Evolutionary conservation across 2,113 vertebrate genomes (phyloP).

Genomic region (Hippopotamus amphibius): DNA sequence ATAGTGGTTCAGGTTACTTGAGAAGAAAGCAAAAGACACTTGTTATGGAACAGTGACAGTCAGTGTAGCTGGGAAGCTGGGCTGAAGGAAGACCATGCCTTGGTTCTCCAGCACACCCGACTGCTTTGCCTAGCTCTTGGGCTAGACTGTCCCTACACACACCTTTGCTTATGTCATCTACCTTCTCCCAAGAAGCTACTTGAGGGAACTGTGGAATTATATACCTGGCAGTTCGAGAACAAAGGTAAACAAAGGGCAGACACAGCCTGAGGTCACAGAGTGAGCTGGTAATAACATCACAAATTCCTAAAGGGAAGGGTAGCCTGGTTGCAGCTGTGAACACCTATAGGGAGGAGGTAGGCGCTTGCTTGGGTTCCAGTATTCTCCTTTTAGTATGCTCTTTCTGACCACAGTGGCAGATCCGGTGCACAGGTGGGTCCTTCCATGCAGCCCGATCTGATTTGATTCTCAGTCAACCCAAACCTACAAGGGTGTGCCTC

Average conservation of each 20-base stretch:
- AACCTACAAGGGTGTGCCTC: not conserved
- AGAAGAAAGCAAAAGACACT: not conserved
- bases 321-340: constrained; percentile 24
- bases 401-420: not conserved
- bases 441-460: not conserved
- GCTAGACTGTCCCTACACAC: not conserved
- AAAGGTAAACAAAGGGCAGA: constrained; percentile 74
- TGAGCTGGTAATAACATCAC: constrained; percentile 57
- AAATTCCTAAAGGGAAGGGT: constrained; percentile 64
- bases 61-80: too few species aligned
- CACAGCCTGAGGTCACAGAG: constrained; percentile 67
- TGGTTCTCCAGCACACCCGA: not conserved
- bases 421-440: not conserved
- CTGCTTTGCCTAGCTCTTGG: not conserved
- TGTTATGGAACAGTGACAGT: not conserved
- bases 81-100: not conserved
- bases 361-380: not conserved
- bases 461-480: not conserved
- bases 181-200: constrained; percentile 47
- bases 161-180: not conserved
- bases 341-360: not conserved
- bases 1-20: not conserved
- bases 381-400: not conserved
- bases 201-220: constrained; percentile 29
- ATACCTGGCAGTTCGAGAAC: constrained; percentile 52